phyloP scores from a whole-genome alignment of 2,888 invertebrate genomes.

The Ditylenchus weischeri region DNA sequence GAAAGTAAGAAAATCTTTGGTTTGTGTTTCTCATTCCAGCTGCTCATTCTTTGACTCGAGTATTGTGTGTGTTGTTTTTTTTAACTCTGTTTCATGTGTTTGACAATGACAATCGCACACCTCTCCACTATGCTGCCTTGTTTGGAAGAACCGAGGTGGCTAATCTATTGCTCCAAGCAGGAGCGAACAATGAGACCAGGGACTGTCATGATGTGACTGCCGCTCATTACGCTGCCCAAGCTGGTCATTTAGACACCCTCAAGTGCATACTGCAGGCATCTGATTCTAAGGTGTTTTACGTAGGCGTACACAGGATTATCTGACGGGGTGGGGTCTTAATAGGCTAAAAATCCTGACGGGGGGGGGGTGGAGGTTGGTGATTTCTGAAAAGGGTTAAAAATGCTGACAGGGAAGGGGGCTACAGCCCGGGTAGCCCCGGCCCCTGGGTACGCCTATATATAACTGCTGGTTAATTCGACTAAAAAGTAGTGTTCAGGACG shows the following conservation, averaged over 20 bases:
- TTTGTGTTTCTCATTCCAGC: too few species aligned
- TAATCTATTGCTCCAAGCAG: constrained; percentile 36
- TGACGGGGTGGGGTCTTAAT: too few species aligned
- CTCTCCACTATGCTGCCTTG: constrained; percentile 45
- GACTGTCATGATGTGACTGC: constrained; percentile 45
- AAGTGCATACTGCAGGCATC: constrained; percentile 18
- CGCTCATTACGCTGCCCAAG: constrained; percentile 56
- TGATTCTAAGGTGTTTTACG: neutral
- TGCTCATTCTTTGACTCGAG: neutral
- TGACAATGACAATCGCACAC: constrained; percentile 48
- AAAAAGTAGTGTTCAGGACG: constrained; percentile 38
- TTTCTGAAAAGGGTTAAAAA: too few species aligned
- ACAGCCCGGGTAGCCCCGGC: too few species aligned
- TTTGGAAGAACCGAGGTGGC: constrained; percentile 29
- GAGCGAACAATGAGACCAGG: constrained; percentile 39
- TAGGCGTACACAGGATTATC: too few species aligned
- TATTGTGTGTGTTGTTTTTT: neutral
- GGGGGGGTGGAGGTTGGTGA: too few species aligned
- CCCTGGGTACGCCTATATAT: too few species aligned
- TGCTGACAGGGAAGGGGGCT: too few species aligned
- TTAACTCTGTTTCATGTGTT: constrained; percentile 31
- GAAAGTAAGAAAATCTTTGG: too few species aligned
- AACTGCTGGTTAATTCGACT: too few species aligned
- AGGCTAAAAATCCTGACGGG: too few species aligned
- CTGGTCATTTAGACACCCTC: constrained; percentile 28